Conservation (phyloP, 2,888 invertebrate species). For the Helicoverpa assulta region DNA sequence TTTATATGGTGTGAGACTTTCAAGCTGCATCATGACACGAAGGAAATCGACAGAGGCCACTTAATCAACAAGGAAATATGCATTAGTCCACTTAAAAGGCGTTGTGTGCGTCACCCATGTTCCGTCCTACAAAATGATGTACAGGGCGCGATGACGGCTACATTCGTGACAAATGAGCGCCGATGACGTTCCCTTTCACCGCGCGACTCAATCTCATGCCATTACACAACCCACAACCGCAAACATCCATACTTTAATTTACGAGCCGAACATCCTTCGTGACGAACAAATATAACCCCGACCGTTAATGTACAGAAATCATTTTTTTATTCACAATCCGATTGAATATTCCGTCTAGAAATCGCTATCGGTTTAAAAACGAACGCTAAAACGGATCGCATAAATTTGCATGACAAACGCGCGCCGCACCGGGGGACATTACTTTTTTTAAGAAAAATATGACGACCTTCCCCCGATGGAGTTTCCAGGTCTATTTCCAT, state of each 20-base stretch:
- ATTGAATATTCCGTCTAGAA: slow-evolving; percentile 86
- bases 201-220: slow-evolving; percentile 39
- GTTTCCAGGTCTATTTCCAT: slow-evolving; percentile 88
- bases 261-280: slow-evolving; percentile 73
- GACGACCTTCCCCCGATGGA: slow-evolving; percentile 86
- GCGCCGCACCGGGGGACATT: slow-evolving; percentile 81
- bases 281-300: slow-evolving; percentile 76
- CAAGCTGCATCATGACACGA: neutral
- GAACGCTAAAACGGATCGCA: slow-evolving; percentile 86
- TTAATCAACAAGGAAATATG: slow-evolving; percentile 5
- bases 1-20: neutral
- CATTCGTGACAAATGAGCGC: slow-evolving; percentile 69
- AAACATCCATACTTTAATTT: slow-evolving; percentile 67
- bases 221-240: slow-evolving; percentile 41
- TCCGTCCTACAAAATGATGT: slow-evolving; percentile 41
- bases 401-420: slow-evolving; percentile 89
- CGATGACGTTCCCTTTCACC: slow-evolving; percentile 33
- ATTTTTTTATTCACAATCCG: slow-evolving; percentile 78
- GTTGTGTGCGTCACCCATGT: neutral
- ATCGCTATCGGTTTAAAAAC: slow-evolving; percentile 86
- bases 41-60: neutral
- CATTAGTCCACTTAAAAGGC: slow-evolving; percentile 13
- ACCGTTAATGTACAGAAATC: slow-evolving; percentile 75
- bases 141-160: slow-evolving; percentile 68
- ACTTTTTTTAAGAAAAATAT: slow-evolving; percentile 89